Evolutionary conservation across 2,797 vertebrate genomes (phyloP), one percentile per base, ranked within the genome.

Genomic region (Mycteria americana): DNA sequence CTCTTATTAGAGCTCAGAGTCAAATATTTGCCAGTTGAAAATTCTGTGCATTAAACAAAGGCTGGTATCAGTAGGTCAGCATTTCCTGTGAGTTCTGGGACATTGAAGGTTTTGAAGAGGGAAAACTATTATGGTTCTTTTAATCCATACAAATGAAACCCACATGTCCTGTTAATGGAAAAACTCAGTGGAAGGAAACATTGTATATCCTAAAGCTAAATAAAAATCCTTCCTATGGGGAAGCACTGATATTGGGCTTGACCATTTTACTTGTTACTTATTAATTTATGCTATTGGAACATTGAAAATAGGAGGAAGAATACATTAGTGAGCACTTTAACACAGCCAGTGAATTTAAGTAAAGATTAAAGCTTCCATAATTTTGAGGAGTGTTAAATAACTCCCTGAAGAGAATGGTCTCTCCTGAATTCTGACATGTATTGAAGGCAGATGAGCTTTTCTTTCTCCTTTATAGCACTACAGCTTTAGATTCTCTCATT

Each of bases 141-240:
- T 88, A 97, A 96, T 96, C 85, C 59, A 65, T 90, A 81, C 76
- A 79, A 91, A 92, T 88, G 82, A 94, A 96, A 92, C 79, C 43
- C 88, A 84, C 46, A 25, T 92, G 72, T 88, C 75, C 70, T 85
- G 37, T 85, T 94, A 91, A 81, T 96, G 87, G 82, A 86, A 88
- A 73, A 96, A 76, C 28, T 97, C 37, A 35, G 28, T 90, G 73
- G 83, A 94, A 93, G 97, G 85, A 94, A 93, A 81, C 51, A 62
- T 89, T 89, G 69, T 51, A 23, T 88, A 80, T 97, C 86, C 78
- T 88, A 95, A 88, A 95, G 65, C 65, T 92, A 89, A 94, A 91
- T 83, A 82, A 91, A 94, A 89, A 51, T 84, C 24, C 91, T 89
- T 78, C 2, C 0, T 88, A 35, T 76, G 41, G 53, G 35, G 75